Conservation (phyloP, 2,888 invertebrate species). For the Calephelis perditalis region DNA sequence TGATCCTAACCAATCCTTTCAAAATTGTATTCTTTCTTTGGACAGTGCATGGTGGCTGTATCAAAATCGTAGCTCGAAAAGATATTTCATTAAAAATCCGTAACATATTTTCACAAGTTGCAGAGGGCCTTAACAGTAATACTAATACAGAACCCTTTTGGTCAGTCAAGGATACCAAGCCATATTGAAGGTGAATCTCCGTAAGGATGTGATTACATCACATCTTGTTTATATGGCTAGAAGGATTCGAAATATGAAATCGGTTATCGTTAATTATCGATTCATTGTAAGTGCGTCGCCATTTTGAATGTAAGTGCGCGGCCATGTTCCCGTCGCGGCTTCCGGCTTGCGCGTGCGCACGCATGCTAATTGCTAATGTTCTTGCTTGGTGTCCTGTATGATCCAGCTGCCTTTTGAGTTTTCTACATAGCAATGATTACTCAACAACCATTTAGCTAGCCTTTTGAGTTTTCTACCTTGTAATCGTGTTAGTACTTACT, state of each 20-base stretch:
- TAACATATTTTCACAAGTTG: no score
- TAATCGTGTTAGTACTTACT: no score
- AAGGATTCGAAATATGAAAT: slow-evolving; percentile 71
- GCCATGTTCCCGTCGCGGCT: slow-evolving; percentile 67
- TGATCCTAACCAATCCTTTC: no score
- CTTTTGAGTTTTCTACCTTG: no score
- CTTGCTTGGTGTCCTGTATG: slow-evolving; percentile 44
- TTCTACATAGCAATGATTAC: background rate
- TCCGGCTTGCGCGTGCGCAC: slow-evolving; percentile 68
- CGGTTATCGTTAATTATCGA: slow-evolving; percentile 73
- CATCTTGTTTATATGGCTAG: slow-evolving; percentile 54
- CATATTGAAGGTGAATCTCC: slow-evolving; percentile 46
- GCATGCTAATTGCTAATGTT: slow-evolving; percentile 62
- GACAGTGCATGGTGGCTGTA: no score
- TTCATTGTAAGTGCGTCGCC: slow-evolving; percentile 58
- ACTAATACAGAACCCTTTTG: slow-evolving; percentile 45
- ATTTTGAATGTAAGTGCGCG: slow-evolving; percentile 67
- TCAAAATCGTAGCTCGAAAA: no score
- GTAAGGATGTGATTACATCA: slow-evolving; percentile 66
- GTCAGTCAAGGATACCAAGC: slow-evolving; percentile 51
- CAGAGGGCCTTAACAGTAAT: slow-evolving; percentile 35
- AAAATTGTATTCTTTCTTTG: no score
- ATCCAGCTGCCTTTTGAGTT: slow-evolving; percentile 16
- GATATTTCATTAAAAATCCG: no score
- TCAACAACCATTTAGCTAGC: background rate